These are phyloP conservation scores for Chiloscyllium punctatum DNA, from an alignment of 2,797 vertebrate species.

Conservation along the genomic window DNA sequence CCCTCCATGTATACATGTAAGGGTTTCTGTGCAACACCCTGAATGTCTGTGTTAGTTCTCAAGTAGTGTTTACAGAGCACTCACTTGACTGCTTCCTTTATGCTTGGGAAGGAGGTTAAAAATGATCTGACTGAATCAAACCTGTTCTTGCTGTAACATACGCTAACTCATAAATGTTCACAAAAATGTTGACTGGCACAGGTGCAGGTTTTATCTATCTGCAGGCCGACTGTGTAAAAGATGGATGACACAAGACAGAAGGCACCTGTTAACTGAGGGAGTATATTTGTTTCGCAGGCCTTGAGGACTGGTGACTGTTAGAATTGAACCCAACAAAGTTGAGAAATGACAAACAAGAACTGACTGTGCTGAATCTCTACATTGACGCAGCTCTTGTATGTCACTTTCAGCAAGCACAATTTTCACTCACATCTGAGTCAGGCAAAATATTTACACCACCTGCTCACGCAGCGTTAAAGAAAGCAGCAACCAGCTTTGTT, in stretches of 20 bases:
- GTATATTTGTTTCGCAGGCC: background rate
- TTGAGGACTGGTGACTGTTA: background rate
- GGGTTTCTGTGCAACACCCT: background rate
- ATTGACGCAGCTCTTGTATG: background rate
- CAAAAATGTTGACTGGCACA: background rate
- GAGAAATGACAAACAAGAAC: background rate
- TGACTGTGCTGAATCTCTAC: background rate
- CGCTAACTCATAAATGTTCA: too few species aligned
- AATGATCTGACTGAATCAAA: background rate
- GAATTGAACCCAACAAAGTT: background rate
- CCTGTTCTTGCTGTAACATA: background rate
- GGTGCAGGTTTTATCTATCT: background rate
- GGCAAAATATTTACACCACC: background rate
- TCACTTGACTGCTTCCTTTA: background rate
- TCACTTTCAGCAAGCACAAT: background rate
- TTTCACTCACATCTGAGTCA: background rate
- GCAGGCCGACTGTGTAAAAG: background rate
- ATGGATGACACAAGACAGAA: background rate
- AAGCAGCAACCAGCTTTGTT: background rate
- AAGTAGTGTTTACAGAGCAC: background rate
- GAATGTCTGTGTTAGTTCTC: background rate
- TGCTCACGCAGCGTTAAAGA: background rate
- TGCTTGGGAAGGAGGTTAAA: background rate
- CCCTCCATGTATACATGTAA: background rate
- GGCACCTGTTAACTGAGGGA: background rate